phyloP scores from a whole-genome alignment of 2,113 vertebrate genomes.

The Dipodomys spectabilis region DNA sequence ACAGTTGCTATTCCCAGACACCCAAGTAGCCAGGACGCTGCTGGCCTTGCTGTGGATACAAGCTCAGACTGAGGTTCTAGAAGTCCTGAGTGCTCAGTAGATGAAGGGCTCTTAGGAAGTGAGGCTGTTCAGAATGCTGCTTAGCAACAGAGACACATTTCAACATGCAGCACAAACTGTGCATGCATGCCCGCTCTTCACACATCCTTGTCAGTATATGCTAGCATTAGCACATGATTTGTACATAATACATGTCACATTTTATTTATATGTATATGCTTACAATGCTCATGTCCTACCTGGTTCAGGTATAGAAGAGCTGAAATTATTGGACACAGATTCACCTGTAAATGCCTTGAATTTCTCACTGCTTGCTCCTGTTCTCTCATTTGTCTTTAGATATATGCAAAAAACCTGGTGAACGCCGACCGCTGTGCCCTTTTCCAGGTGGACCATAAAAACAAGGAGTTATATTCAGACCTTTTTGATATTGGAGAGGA shows the following conservation, averaged over 20 bases:
- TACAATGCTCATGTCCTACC: accelerated
- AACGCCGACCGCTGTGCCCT: conserved; percentile 99
- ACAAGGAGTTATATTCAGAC: conserved; percentile 98
- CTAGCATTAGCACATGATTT: accelerated
- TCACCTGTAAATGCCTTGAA: background rate
- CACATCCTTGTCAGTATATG: accelerated
- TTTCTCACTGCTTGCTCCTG: conserved; percentile 3
- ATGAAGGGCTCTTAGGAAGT: background rate
- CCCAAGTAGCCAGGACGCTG: no score
- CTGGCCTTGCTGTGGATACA: background rate
- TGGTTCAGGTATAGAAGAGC: accelerated
- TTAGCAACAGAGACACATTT: accelerated
- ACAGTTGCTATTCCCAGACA: no score
- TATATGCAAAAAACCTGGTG: conserved; percentile 99
- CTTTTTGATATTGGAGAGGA: conserved; percentile 99
- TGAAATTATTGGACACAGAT: background rate
- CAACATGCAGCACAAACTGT: accelerated
- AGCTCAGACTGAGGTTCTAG: accelerated
- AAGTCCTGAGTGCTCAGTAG: background rate
- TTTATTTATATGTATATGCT: accelerated
- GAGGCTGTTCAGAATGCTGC: background rate
- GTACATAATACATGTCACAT: accelerated
- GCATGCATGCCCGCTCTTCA: accelerated
- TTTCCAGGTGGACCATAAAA: conserved; percentile 99
- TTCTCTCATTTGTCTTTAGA: conserved; percentile 88